phyloP scores from a whole-genome alignment of 2,888 invertebrate species.

The Ypsolopha sequella region DNA sequence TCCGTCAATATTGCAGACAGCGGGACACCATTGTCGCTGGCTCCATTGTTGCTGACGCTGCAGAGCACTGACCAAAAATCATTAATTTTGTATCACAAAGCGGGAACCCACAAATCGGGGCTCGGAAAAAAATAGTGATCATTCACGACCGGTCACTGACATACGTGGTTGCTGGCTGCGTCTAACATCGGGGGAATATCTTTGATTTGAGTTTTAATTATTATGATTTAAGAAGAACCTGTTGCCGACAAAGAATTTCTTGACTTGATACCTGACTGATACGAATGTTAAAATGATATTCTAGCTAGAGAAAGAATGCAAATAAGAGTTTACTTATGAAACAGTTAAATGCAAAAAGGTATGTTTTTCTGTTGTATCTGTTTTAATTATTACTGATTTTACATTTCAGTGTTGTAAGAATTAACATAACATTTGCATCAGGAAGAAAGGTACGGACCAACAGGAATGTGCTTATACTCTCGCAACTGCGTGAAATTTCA shows the following conservation, averaged over 20 bases:
- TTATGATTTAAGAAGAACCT: slow-evolving; percentile 21
- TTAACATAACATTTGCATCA: too few relatives aligned
- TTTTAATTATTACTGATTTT: too few relatives aligned
- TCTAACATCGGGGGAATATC: slow-evolving; percentile 26
- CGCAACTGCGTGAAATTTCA: slow-evolving; percentile 8
- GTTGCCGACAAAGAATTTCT: slow-evolving; percentile 16
- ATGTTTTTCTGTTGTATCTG: too few relatives aligned
- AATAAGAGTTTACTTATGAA: too few relatives aligned
- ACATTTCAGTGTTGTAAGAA: too few relatives aligned
- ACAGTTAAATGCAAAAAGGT: too few relatives aligned
- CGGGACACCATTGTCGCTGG: slow-evolving; percentile 65
- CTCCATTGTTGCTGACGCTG: slow-evolving; percentile 50
- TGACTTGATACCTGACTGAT: too few relatives aligned
- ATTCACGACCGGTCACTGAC: slow-evolving; percentile 61
- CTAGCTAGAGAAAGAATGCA: too few relatives aligned
- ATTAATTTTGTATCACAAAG: slow-evolving; percentile 70
- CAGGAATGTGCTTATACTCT: background rate
- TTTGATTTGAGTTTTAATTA: slow-evolving; percentile 54
- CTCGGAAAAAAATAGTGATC: slow-evolving; percentile 53
- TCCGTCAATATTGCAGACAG: slow-evolving; percentile 65
- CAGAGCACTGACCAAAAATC: slow-evolving; percentile 65
- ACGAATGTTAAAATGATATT: too few relatives aligned
- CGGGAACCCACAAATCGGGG: slow-evolving; percentile 67
- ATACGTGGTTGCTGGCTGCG: slow-evolving; percentile 32
- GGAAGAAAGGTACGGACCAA: too few relatives aligned